Conservation (phyloP, 2,888 invertebrate species). For the Zygogramma bicolorata region DNA sequence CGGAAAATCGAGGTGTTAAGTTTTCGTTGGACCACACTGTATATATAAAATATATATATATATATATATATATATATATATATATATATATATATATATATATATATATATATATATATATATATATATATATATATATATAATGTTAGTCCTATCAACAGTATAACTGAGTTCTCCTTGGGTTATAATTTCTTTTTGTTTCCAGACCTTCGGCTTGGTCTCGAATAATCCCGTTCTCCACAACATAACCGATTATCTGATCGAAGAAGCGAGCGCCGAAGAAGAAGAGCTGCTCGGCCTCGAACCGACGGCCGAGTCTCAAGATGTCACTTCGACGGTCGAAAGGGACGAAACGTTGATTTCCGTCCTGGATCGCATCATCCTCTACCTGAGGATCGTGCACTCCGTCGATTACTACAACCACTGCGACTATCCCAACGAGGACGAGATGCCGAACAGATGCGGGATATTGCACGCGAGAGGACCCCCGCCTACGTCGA, state of each 20-base stretch:
- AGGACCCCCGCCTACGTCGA: conserved; percentile 86
- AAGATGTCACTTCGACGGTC: conserved; percentile 67
- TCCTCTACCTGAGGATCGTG: conserved; percentile 94
- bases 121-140: too few species aligned
- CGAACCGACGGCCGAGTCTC: conserved; percentile 67
- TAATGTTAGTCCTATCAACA: too few species aligned
- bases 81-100: too few species aligned
- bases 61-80: too few species aligned
- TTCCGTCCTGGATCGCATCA: conserved; percentile 81
- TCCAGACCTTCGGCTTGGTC: conserved; percentile 75
- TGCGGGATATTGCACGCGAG: conserved; percentile 99
- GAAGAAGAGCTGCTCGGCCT: conserved; percentile 93
- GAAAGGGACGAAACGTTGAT: conserved; percentile 81
- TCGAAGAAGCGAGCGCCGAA: conserved; percentile 98
- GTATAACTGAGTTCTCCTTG: too few species aligned
- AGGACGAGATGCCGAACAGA: conserved; percentile 99
- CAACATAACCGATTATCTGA: conserved; percentile 97
- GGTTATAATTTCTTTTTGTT: background rate
- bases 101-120: too few species aligned
- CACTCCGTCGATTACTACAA: conserved; percentile 99
- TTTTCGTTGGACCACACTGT: too few species aligned
- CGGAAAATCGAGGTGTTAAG: too few species aligned
- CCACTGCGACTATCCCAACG: conserved; percentile 98
- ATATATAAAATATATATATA: too few species aligned
- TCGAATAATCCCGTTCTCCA: conserved; percentile 94